These are phyloP conservation scores for Stenoptilia bipunctidactyla DNA, from an alignment of 2,888 invertebrate species.

Conservation along the genomic window DNA sequence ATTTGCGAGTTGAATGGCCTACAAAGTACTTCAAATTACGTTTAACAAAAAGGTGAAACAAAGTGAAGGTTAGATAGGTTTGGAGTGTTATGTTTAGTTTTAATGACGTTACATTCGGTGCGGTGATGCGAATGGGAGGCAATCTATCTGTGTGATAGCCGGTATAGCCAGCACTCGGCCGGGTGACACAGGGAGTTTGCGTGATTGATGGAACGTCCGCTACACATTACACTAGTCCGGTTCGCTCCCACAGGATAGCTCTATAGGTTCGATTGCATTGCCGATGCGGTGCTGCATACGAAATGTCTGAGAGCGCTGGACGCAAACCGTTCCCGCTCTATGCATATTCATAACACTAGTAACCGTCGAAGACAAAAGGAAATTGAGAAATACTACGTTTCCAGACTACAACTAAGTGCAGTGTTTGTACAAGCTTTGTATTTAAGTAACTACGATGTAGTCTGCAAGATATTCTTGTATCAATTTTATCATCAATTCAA, in stretches of 20 bases:
- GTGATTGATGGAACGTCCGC: constrained; percentile 30
- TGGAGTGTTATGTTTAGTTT: constrained; percentile 4
- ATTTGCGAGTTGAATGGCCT: constrained; percentile 63
- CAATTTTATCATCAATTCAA: too few species aligned
- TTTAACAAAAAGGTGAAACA: constrained; percentile 17
- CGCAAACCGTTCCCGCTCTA: too few species aligned
- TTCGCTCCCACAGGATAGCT: constrained; percentile 28
- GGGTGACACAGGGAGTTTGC: constrained; percentile 25
- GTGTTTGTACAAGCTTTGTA: too few species aligned
- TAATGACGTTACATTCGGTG: constrained; percentile 6
- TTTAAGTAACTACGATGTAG: too few species aligned
- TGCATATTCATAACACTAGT: too few species aligned
- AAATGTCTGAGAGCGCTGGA: constrained; percentile 29
- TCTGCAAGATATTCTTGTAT: too few species aligned
- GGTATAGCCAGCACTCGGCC: constrained; percentile 17
- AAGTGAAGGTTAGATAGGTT: constrained; percentile 13
- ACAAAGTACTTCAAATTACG: constrained; percentile 18
- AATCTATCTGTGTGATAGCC: constrained; percentile 27
- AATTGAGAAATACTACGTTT: too few species aligned
- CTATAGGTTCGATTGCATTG: constrained; percentile 36
- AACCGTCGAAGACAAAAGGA: too few species aligned
- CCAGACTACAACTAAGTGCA: too few species aligned
- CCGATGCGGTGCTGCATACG: constrained; percentile 35
- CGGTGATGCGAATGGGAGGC: constrained; percentile 5
- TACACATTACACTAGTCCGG: constrained; percentile 33